A percentile compares a stretch with the other conserved stretches of the same genome.
Conservation (phyloP, 2,888 invertebrate species). For the Drosophila recens region DNA sequence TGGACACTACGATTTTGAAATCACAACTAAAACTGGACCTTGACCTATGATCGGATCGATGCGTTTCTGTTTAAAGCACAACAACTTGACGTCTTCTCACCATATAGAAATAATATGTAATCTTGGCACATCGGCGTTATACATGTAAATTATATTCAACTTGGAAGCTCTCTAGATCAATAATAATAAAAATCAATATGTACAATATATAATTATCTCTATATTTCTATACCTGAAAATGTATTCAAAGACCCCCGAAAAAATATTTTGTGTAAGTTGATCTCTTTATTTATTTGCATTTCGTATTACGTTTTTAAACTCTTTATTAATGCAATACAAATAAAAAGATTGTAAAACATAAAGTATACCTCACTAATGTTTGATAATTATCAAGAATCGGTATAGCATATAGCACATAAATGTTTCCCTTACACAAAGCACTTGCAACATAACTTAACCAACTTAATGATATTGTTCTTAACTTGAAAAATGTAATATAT, state of each 20-base stretch:
- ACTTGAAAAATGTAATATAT: slow-evolving; percentile 28
- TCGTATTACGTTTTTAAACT: slow-evolving; percentile 8
- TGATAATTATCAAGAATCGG: slow-evolving; percentile 18
- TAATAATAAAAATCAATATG: slow-evolving; percentile 55
- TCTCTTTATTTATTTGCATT: slow-evolving; percentile 32
- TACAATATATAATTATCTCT: slow-evolving; percentile 40
- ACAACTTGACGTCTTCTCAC: slow-evolving; percentile 60
- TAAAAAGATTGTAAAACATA: slow-evolving; percentile 30
- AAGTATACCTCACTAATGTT: slow-evolving; percentile 26
- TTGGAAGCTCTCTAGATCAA: slow-evolving; percentile 79
- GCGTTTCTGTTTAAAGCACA: slow-evolving; percentile 49
- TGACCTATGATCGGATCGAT: slow-evolving; percentile 52
- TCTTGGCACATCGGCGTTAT: slow-evolving; percentile 51
- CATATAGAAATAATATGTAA: slow-evolving; percentile 33
- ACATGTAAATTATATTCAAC: slow-evolving; percentile 48
- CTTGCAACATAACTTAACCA: slow-evolving; percentile 54
- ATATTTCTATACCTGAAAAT: slow-evolving; percentile 37
- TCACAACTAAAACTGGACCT: slow-evolving; percentile 27
- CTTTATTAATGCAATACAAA: slow-evolving; percentile 21
- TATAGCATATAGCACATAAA: slow-evolving; percentile 18
- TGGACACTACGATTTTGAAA: not conserved
- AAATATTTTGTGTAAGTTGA: slow-evolving; percentile 46
- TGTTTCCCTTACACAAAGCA: slow-evolving; percentile 69
- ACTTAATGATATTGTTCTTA: slow-evolving; percentile 27
- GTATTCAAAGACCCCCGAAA: slow-evolving; percentile 67